phyloP scores from a whole-genome alignment of 2,888 invertebrate species.

The Parnassius orleans region DNA sequence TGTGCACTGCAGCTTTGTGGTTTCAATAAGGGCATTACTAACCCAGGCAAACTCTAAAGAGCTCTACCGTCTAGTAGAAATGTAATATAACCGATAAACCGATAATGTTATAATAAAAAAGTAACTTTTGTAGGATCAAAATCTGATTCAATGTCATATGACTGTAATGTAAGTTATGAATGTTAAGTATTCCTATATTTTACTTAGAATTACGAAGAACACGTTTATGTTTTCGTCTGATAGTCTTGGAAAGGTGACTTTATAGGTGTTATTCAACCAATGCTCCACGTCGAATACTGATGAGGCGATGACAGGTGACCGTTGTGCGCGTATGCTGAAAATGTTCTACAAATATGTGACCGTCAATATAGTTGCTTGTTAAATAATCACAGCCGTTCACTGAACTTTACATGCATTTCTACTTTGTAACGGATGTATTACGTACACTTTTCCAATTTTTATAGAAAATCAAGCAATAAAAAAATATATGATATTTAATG shows the following conservation, averaged over 20 bases:
- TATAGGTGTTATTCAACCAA: conserved; percentile 35
- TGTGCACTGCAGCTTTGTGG: too few relatives aligned
- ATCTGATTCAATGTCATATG: conserved; percentile 16
- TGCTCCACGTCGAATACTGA: conserved; percentile 32
- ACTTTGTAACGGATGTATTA: too few relatives aligned
- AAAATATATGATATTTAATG: too few relatives aligned
- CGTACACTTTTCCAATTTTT: too few relatives aligned
- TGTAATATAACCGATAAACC: too few relatives aligned
- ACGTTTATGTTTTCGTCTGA: conserved; percentile 5
- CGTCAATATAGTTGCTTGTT: conserved; percentile 5
- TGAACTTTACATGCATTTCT: conserved; percentile 1
- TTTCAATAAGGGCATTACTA: too few relatives aligned
- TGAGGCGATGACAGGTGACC: conserved; percentile 21
- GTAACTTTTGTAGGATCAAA: background rate
- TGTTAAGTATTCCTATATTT: conserved; percentile 12
- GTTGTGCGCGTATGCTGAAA: conserved; percentile 1
- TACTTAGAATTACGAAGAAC: conserved; percentile 13
- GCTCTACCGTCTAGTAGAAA: too few relatives aligned
- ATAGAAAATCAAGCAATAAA: too few relatives aligned
- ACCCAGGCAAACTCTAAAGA: too few relatives aligned
- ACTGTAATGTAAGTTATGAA: too few relatives aligned
- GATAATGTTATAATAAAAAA: too few relatives aligned
- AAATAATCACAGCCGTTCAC: background rate
- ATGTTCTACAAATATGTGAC: background rate
- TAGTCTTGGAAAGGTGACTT: conserved; percentile 24